These are phyloP conservation scores for Spermophilus dauricus DNA, from an alignment of 2,113 vertebrate genomes.

Conservation along the genomic window DNA sequence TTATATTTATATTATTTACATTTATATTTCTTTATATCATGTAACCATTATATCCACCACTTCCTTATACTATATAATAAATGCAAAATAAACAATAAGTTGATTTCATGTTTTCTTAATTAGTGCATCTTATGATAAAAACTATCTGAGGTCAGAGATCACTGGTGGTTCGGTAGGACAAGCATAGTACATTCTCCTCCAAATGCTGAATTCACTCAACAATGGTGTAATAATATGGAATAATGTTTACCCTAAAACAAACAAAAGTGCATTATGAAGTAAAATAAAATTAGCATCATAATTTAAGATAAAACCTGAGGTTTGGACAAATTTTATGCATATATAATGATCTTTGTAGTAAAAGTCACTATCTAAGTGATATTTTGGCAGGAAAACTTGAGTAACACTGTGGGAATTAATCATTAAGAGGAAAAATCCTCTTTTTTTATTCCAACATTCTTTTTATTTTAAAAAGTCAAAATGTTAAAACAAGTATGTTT, in stretches of 20 bases:
- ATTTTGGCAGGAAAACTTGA: background rate
- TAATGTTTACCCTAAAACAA: background rate
- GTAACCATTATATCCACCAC: background rate
- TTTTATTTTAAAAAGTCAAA: constrained; percentile 34
- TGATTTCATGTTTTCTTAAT: background rate
- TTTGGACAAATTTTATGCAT: background rate
- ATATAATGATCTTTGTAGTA: background rate
- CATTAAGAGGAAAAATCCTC: background rate
- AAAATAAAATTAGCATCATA: background rate
- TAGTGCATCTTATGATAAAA: background rate
- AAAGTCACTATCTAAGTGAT: background rate
- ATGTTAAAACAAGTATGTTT: background rate
- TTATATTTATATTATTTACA: background rate
- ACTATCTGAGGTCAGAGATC: background rate
- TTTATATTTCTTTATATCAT: background rate
- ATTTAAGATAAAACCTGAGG: constrained; percentile 19
- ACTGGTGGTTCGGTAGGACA: background rate
- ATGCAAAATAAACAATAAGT: background rate
- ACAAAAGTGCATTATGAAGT: background rate
- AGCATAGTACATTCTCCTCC: background rate
- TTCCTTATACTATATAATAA: background rate
- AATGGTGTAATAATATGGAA: background rate
- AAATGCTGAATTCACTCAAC: background rate
- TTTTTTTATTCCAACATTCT: constrained; percentile 27
- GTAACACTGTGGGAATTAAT: background rate